These are phyloP conservation scores for Phalacrocorax aristotelis DNA, from an alignment of 2,113 vertebrate genomes.

Conservation along the genomic window DNA sequence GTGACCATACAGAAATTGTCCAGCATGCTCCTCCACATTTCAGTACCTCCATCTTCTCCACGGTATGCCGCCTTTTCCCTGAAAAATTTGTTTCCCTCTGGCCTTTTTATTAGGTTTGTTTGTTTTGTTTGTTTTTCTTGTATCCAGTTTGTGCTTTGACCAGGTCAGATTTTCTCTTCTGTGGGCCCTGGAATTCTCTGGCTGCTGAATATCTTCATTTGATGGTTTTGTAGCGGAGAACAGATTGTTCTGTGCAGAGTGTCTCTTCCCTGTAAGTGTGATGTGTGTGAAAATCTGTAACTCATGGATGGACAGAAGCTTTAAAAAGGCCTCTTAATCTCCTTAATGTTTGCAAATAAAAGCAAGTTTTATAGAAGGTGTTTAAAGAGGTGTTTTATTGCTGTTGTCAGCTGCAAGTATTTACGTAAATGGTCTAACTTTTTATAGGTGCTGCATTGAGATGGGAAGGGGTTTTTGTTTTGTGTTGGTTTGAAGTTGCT, in stretches of 20 bases:
- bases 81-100: background rate
- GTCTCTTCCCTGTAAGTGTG: background rate
- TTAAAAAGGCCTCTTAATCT: background rate
- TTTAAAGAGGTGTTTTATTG: background rate
- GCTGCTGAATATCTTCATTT: background rate
- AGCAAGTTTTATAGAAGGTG: background rate
- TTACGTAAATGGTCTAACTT: background rate
- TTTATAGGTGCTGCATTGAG: background rate
- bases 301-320: background rate
- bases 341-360: background rate
- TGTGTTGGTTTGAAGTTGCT: background rate
- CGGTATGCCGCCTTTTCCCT: background rate
- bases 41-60: background rate
- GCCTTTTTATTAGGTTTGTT: background rate
- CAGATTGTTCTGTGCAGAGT: background rate
- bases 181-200: background rate
- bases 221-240: background rate
- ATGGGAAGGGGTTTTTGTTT: background rate
- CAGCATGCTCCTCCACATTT: fast-evolving
- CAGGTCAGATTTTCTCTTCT: background rate
- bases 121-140: background rate
- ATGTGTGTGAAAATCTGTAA: background rate
- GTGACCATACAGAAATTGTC: background rate
- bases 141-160: background rate
- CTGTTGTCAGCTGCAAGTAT: background rate